These are phyloP conservation scores for Gila robusta DNA, from an alignment of 2,797 vertebrate species.

Conservation along the genomic window DNA sequence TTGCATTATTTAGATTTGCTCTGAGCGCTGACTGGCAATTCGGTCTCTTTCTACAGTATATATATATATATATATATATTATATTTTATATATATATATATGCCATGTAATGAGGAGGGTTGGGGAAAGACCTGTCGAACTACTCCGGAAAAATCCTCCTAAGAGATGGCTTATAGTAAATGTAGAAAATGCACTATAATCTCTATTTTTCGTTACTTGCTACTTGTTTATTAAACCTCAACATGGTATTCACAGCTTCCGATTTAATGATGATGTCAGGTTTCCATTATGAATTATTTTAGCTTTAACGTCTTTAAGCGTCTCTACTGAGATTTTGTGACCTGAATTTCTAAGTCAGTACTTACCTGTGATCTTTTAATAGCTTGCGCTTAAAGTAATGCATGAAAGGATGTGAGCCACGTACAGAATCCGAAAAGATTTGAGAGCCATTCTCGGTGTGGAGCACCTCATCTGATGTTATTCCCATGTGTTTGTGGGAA, in stretches of 20 bases:
- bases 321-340: slow-evolving; percentile 39
- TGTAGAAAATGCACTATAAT: neutral
- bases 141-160: too few species aligned
- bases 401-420: slow-evolving; percentile 18
- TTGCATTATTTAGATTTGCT: slow-evolving; percentile 28
- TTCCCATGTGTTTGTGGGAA: slow-evolving; percentile 28
- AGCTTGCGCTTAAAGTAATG: slow-evolving; percentile 18
- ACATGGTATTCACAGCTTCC: neutral
- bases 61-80: neutral
- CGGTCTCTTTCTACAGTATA: too few species aligned
- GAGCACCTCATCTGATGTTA: slow-evolving; percentile 26
- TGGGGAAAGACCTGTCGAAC: neutral
- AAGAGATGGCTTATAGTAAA: neutral
- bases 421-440: neutral
- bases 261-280: slow-evolving; percentile 19
- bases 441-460: neutral
- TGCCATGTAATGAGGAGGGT: neutral
- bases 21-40: neutral
- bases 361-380: slow-evolving; percentile 51
- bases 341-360: slow-evolving; percentile 37
- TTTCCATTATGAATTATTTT: slow-evolving; percentile 35
- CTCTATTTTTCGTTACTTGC: neutral
- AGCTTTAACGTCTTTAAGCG: neutral
- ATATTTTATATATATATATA: neutral
- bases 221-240: slow-evolving; percentile 11